Base-by-base conservation (phyloP, 2,797 vertebrate species). In the Danio tinwini region DNA sequence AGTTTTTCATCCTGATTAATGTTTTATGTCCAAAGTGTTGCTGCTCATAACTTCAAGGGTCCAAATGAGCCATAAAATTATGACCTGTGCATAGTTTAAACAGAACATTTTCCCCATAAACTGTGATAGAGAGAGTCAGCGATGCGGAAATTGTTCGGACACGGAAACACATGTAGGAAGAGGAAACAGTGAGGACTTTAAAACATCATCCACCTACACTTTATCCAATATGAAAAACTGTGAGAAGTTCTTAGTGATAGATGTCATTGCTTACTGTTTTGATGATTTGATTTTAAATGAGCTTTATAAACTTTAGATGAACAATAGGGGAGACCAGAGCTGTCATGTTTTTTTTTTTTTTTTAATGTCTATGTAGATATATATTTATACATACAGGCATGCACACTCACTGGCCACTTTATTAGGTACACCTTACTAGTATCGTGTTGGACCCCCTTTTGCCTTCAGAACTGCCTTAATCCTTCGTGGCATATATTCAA, bases 1-100 rank as follows among this genome's bases (percentile, higher is more conserved):
- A 73, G 88, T 88, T 89, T 88, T 92, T 92, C 87, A 89, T 89
- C 87, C 83, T 58, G 58, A 58, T 76, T 83, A 85, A 86, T 85
- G 64, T 89, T 92, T 92, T 85, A 91, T 90, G 88, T 88, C 85
- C 80, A 85, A 89, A 90, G 88, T 86, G 85, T 88, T 90, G 82
- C 84, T 84, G 84, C 88, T 89, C 86, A 47, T 88, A 87, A 88
- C 85, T 88, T 89, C 80, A 84, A 87, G 83, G 78, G 88, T 74
- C 81, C 84, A 89, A 89, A 91, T 91, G 88, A 91, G 87, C 85
- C 85, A 88, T 90, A 85, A 86, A 87, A 88, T 76, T 77, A 88
- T 83, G 89, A 89, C 86, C 88, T 40, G 19, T 7, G 19, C 82
- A 86, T 81, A 78, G 80, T 87, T 88, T 74, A 76, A 83, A 87